phyloP scores from a whole-genome alignment of 1,140 invertebrate species.

The Lanistes nyassanus region DNA sequence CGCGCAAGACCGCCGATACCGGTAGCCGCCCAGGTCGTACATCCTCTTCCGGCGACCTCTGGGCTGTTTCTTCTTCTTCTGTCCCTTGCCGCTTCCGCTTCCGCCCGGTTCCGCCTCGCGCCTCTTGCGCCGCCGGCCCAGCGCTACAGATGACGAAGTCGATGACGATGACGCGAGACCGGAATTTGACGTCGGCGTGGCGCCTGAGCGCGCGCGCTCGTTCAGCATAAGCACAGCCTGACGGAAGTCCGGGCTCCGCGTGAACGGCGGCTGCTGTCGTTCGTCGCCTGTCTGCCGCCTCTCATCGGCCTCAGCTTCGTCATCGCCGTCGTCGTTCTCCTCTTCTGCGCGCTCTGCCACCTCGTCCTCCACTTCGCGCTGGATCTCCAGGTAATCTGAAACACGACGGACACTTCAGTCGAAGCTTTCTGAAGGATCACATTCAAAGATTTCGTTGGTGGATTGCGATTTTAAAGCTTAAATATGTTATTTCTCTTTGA shows the following conservation, averaged over 20 bases:
- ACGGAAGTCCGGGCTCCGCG: conserved; percentile 34
- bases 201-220: conserved; percentile 40
- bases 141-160: background rate
- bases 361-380: conserved; percentile 46
- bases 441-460: too few species aligned
- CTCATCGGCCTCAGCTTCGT: background rate
- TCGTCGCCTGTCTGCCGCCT: background rate
- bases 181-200: background rate
- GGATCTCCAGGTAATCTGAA: conserved; percentile 57
- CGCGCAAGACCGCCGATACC: conserved; percentile 51
- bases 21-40: conserved; percentile 39
- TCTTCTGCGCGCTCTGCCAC: conserved; percentile 1
- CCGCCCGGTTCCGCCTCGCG: background rate
- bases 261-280: conserved; percentile 13
- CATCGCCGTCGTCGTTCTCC: conserved; percentile 12
- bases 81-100: conserved; percentile 6
- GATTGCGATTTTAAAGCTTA: too few species aligned
- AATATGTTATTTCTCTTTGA: too few species aligned
- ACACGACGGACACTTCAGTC: background rate
- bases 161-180: too few species aligned
- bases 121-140: background rate
- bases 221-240: conserved; percentile 52
- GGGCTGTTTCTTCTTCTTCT: conserved; percentile 25
- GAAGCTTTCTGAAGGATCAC: too few species aligned
- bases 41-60: conserved; percentile 45